These are phyloP conservation scores for Holothuria scabra DNA, from an alignment of 53 echinoderm and acorn worm genomes.

Conservation along the genomic window DNA sequence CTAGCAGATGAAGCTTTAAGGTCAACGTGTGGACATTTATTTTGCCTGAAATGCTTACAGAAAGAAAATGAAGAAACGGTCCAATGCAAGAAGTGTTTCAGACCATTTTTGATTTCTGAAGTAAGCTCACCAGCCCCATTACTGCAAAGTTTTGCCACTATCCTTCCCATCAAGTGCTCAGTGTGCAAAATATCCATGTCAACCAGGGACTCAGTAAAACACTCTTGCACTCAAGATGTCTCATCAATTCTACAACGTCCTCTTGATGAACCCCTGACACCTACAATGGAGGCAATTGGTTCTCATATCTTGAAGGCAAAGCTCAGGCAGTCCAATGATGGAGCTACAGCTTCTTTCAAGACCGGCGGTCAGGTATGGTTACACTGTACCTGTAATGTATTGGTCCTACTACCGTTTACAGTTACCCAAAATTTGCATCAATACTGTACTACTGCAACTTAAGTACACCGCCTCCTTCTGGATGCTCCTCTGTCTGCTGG, in stretches of 20 bases:
- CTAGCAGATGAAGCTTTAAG: not conserved
- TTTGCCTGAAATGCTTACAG: not conserved
- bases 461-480: no score
- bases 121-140: not conserved
- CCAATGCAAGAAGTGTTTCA: no score
- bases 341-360: conserved; percentile 21
- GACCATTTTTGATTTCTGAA: no score
- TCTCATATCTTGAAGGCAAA: not conserved
- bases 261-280: not conserved
- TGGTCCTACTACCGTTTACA: no score
- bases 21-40: not conserved
- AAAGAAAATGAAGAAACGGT: no score
- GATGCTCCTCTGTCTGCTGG: no score
- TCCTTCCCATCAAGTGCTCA: not conserved
- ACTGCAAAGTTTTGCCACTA: not conserved
- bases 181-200: not conserved
- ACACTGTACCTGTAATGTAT: not conserved
- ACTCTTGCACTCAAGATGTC: not conserved
- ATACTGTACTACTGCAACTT: no score
- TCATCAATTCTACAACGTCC: not conserved
- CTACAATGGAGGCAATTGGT: not conserved
- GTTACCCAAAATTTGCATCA: no score
- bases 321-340: conserved; percentile 24
- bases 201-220: not conserved
- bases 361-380: conserved; percentile 6